Evolutionary conservation across 2,797 vertebrate species (phyloP), one percentile per base, ranked within the genome.

Genomic region (Tinamus major): DNA sequence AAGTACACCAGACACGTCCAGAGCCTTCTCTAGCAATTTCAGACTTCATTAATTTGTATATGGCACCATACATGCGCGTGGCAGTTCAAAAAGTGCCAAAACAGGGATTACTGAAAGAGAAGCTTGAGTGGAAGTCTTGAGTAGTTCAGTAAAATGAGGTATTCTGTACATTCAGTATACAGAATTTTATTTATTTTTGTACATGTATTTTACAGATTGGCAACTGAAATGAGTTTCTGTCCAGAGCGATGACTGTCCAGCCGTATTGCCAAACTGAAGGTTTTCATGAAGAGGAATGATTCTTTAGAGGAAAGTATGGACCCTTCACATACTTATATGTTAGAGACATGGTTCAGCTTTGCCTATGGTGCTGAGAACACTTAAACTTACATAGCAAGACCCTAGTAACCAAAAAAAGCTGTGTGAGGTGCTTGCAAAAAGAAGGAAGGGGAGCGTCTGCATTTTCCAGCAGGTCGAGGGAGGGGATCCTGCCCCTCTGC

Each of bases 301-400:
- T 70, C 42, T 67, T 63, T 74, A 19, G 35, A 39, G 55, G 48
- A 4, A 79, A 42, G 61, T 51, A 12, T 6, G 2, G 3, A 19
- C 3, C 44, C 77, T 75, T 64, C 10, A 5, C 5, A 4, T 4
- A 6, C 8, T 7, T 0, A 0, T 44, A 35, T 20, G 3, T 51
- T 51, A 64, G 48, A 68, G 48, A 23, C 20, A 19, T 18, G 9
- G 2, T 35, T 37, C 13, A 3, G 1, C 39, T 59, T 70, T 74
- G 9, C 23, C 20, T 9, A 0, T 0, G 0, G 23, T 31, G 41
- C 19, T 67, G 37, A 39, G 83, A 69, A 27, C 4, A 3, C 13
- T 49, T 44, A 16, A 29, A 9, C 6, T 35, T 74, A 5, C 39
- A 13, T 37, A 53, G 44, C 68, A 74, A 21, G 41, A 4, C 4